A percentile compares a stretch with the other conserved stretches of the same genome.
Evolutionary conservation across 2,113 vertebrate species (phyloP).

Genomic region (Ptilonorhynchus violaceus): DNA sequence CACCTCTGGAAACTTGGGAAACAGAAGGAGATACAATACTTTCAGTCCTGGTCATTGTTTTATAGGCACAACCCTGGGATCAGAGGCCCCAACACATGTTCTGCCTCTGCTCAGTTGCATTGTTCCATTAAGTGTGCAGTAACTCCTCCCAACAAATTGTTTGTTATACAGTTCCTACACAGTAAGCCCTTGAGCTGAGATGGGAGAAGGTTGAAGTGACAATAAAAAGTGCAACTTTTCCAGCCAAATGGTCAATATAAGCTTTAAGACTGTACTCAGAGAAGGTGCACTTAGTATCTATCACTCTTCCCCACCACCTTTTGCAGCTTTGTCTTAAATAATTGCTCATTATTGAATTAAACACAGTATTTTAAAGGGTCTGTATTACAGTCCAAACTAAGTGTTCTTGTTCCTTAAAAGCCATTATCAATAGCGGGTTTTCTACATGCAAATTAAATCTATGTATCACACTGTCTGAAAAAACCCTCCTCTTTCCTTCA

Average conservation of each 20-base stretch:
- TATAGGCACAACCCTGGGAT: neutral
- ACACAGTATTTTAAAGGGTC: neutral
- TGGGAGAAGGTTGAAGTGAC: neutral
- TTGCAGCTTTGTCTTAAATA: neutral
- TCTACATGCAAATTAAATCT: neutral
- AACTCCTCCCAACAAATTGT: neutral
- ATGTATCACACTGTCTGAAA: neutral
- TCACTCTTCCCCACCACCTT: neutral
- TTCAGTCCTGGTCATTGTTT: neutral
- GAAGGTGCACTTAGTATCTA: neutral
- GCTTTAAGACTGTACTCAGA: neutral
- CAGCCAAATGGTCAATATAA: neutral
- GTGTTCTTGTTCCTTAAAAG: neutral
- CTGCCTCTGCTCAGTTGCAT: neutral
- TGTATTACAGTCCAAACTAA: neutral
- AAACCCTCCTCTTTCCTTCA: neutral
- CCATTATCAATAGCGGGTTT: neutral
- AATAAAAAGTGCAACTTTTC: neutral
- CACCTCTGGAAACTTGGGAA: neutral
- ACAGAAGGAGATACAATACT: neutral
- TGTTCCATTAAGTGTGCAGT: rapidly evolving
- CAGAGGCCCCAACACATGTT: neutral
- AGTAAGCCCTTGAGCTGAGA: neutral
- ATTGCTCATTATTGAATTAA: neutral
- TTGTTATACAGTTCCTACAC: neutral